Conservation (phyloP, 2,888 invertebrate species). For the Spisula subtruncata region DNA sequence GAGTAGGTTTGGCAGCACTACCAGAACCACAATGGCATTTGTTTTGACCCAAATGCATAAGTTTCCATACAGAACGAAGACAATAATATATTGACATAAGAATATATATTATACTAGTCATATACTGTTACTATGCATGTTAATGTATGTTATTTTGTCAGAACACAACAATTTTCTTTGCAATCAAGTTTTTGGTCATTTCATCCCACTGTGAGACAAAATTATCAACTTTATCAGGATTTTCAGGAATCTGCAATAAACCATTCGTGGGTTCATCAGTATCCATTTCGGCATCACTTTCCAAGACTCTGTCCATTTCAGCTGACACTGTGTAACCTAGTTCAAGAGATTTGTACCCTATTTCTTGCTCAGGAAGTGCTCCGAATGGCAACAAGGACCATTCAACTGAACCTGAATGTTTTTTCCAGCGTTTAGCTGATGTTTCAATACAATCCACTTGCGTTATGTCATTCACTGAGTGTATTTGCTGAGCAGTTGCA, state of each 20-base stretch:
- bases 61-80: too few relatives aligned
- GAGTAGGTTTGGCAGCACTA: too few relatives aligned
- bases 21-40: too few relatives aligned
- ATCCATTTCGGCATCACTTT: neutral
- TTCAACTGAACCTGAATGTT: slow-evolving; percentile 42
- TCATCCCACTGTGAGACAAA: slow-evolving; percentile 36
- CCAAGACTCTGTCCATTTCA: neutral
- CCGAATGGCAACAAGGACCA: slow-evolving; percentile 64
- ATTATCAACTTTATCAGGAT: neutral
- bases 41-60: too few relatives aligned
- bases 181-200: slow-evolving; percentile 8
- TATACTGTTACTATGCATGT: too few relatives aligned
- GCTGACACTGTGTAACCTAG: neutral
- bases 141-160: neutral
- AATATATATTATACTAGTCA: too few relatives aligned
- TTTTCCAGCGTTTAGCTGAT: slow-evolving; percentile 28
- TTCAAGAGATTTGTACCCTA: slow-evolving; percentile 39
- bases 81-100: too few relatives aligned
- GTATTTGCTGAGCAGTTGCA: neutral
- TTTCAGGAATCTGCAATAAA: neutral
- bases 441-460: neutral
- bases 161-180: slow-evolving; percentile 12
- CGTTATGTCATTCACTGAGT: neutral
- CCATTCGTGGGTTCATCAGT: neutral
- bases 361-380: slow-evolving; percentile 53